Evolutionary conservation across 2,797 vertebrate genomes (phyloP), one percentile per base, ranked within the genome.

Genomic region (Leptoclinus maculatus): DNA sequence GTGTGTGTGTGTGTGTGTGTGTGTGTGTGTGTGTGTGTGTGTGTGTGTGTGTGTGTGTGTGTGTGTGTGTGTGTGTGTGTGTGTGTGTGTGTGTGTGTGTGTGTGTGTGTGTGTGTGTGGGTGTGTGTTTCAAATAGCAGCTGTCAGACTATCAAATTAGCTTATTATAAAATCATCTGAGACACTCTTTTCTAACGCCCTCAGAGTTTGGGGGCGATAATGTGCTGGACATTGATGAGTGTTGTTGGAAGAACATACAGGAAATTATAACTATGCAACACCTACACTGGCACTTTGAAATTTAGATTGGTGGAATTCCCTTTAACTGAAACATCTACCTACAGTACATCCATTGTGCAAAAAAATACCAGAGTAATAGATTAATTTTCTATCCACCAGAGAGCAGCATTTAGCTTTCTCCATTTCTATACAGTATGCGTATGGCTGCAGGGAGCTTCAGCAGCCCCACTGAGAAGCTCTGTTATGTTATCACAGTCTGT

Each of bases 401-500:
- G 92, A 2, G 92, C 92, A 90, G 92, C 84, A 90, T 80, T 43
- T 25, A 69, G 53, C 78, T 70, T 73, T 60, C 53, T 14, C 16
- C 27, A 2, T 66, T 10, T 62, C 32, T 62, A 11, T 25, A 11
- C 29, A 12, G 67, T 51, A 0, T 47, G 60, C 38, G 69, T 10
- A 59, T 75, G 58, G 83, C 87, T 85, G 76, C 83, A 80, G 83
- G 89, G 76, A 80, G 76, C 72, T 62, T 84, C 66, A 76, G 86
- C 83, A 68, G 82, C 74, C 74, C 59, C 71, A 56, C 83, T 68
- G 89, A 73, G 80, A 70, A 78, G 75, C 79, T 78, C 79, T 84
- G 79, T 75, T 86, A 36, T 89, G 80, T 90, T 89, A 91, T 90
- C 91, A 78, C 78, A 87, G 79, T 82, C 77, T 79, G 82, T 23